Evolutionary conservation across 2,797 vertebrate genomes (phyloP), one percentile per base, ranked within the genome.

Genomic region (Coregonus ussuriensis): DNA sequence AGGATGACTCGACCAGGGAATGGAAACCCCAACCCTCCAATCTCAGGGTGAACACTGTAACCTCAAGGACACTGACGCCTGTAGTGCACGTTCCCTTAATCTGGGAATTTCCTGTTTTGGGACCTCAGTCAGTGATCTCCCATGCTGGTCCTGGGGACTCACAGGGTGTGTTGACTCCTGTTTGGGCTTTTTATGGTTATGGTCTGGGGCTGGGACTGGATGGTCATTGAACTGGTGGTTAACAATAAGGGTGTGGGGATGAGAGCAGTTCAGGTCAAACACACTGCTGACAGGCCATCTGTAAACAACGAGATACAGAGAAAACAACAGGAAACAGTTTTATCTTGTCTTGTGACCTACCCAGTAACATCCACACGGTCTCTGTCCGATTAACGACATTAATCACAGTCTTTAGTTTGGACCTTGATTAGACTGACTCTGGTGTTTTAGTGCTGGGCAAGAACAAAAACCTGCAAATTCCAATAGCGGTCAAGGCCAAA

Each of bases 171-270:
- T 70, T 37, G n/a, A 51, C 18, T 47, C 41, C 41, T 47, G 16
- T 37, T 70, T 47, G 69, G 11, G 37, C n/a, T 18, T 14, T 37
- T 51, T 16, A 41, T n/a, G 9, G 37, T 41, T 14, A 18, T 47
- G 69, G 5, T 6, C 14, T 4, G 15, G 52, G 15, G 52, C 54
- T 72, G 18, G 35, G 77, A 79, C 81, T 62, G 78, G 78, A 79
- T 79, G 77, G 25, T 47, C 41, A 88, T 85, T 6, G 66, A 88
- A 88, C 87, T 85, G 68, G 47, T 69, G 79, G 81, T 83, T 67
- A 78, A 56, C 80, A 75, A 37, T 74, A 68, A 81, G 31, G 77
- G 72, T 77, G 77, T 4, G 0, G 77, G 67, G 54, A 72, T 29
- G 11, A 33, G 25, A 75, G 66, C 63, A 79, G 68, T 1, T 65